Base-by-base conservation (phyloP, 2,888 invertebrate species). In the Ormyrus rosae region DNA sequence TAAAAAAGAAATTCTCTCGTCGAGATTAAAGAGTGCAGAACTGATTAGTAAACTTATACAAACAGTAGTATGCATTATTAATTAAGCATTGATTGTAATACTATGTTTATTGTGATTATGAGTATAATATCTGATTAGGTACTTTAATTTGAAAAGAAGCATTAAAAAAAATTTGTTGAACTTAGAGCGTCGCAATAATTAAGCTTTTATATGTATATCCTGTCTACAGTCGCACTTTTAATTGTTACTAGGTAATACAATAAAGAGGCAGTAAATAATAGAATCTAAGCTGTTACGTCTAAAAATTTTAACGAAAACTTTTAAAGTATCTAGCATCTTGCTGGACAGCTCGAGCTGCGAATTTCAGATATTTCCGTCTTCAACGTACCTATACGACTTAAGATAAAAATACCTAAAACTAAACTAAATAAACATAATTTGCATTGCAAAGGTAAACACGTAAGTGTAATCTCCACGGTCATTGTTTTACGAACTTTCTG, bases 401-500 rank as follows among this genome's bases (percentile, higher is more conserved):
- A 34, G 34, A 34, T 34, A 34, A 34, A 34, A 34, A 34, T 80
- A 78, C 53, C 55, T 63, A 64, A 34, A 34, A 65, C 19, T 74
- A 45, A 34, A 9, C 53, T 53, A 45, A 51, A 67, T 67, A 34
- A 60, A 67, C 13, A 56, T 34, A 45, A 10, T 13, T 61, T 45
- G 63, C 61, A 68, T 73, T 63, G 65, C 48, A 68, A 55, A 55
- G 19, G 9, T 55, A 71, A 34, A 72, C 10, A 78, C 70, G 72
- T 60, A 81, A 68, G 46, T 71, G 67, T 80, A 84, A 86, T 85
- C 84, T 84, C 88, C 88, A 88, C 88, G 86, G 86, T 86, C 86
- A 88, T 90, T 89, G 87, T 88, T 90, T 90, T 89, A 89, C 85
- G 87, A 90, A 90, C 90, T 89, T 90, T 90, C 90, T 90, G 90